These are phyloP conservation scores for Apodemus sylvaticus DNA, from an alignment of 2,113 vertebrate species.

Conservation along the genomic window DNA sequence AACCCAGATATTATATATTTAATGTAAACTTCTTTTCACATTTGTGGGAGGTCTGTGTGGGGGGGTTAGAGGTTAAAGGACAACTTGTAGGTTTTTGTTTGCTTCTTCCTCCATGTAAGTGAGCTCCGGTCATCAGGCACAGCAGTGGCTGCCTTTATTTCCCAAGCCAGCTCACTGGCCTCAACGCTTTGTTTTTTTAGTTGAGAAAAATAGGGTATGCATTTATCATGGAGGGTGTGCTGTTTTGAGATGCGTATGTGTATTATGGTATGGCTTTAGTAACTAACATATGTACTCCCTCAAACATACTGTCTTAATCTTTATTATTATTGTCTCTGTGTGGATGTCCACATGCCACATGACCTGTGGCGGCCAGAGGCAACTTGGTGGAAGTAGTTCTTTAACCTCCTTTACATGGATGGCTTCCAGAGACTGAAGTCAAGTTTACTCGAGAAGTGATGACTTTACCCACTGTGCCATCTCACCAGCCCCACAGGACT, in stretches of 20 bases:
- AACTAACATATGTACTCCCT: not conserved
- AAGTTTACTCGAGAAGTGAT: not conserved
- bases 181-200: not conserved
- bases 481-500: not conserved
- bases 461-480: not conserved
- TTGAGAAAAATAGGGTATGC: not conserved
- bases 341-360: not conserved
- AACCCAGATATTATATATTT: not conserved
- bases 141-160: not conserved
- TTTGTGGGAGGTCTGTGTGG: not conserved
- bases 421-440: not conserved
- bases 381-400: not conserved
- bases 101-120: not conserved
- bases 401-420: not conserved
- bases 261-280: not conserved
- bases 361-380: not conserved
- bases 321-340: too few species aligned
- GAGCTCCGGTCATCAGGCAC: not conserved
- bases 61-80: not conserved
- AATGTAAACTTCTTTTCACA: not conserved
- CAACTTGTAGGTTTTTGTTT: not conserved
- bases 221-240: not conserved
- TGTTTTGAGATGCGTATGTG: not conserved
- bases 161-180: not conserved
- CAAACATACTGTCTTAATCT: not conserved